phyloP scores from a whole-genome alignment of 2,797 vertebrate genomes.

The Eupleurogrammus muticus region DNA sequence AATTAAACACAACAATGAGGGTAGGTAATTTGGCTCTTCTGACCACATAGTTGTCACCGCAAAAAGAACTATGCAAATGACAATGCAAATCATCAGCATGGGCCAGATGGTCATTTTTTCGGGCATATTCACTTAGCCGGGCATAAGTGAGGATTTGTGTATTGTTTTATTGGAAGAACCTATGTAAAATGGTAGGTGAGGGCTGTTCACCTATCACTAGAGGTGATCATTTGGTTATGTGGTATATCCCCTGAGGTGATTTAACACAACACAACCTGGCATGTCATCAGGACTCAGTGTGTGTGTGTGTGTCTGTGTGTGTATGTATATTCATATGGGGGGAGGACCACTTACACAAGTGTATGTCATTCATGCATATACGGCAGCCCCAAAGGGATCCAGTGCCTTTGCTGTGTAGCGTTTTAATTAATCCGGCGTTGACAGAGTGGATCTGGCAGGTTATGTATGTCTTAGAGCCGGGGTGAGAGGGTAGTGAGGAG shows the following conservation, averaged over 20 bases:
- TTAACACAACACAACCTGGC: conserved; percentile 57
- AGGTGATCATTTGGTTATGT: conserved; percentile 62
- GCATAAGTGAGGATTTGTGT: conserved; percentile 75
- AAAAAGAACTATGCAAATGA: conserved; percentile 76
- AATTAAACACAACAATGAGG: conserved; percentile 75
- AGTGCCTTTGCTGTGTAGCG: conserved; percentile 64
- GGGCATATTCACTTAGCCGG: conserved; percentile 79
- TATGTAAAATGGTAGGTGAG: conserved; percentile 32
- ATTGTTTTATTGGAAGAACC: conserved; percentile 69
- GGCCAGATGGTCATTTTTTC: conserved; percentile 83
- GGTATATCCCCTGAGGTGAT: conserved; percentile 55
- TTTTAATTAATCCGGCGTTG: conserved; percentile 83
- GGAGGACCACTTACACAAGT: conserved; percentile 33
- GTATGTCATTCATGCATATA: conserved; percentile 46
- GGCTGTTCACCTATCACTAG: conserved; percentile 73
- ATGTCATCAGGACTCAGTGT: conserved; percentile 49
- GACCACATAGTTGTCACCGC: conserved; percentile 69
- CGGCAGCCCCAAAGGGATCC: conserved; percentile 55
- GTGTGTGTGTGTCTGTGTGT: conserved; percentile 3
- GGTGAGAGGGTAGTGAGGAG: conserved; percentile 53
- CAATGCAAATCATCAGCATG: conserved; percentile 73
- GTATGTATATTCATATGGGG: background rate
- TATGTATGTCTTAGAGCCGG: conserved; percentile 62
- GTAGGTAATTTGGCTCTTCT: conserved; percentile 76
- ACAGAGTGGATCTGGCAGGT: conserved; percentile 76